phyloP scores from a whole-genome alignment of 2,888 invertebrate genomes.

The Oscheius myriophilus region DNA sequence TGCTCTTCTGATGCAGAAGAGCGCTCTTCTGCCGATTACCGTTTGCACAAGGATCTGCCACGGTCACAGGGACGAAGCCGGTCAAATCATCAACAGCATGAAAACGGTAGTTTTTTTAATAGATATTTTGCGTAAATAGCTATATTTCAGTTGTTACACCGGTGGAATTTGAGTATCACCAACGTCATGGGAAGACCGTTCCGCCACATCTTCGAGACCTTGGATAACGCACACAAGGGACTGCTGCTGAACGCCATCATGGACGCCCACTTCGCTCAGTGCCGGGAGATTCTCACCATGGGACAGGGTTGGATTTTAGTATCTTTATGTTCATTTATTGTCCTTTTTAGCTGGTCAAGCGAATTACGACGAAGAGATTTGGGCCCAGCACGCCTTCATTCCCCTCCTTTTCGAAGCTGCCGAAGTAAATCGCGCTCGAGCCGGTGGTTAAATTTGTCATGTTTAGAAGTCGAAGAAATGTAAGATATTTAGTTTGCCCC shows the following conservation, averaged over 20 bases:
- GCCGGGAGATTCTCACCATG: not conserved
- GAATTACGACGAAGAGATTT: slow-evolving; percentile 4
- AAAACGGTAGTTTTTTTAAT: slow-evolving; percentile 5
- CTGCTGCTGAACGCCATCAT: not conserved
- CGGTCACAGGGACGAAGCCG: slow-evolving; percentile 7
- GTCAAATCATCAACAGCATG: slow-evolving; percentile 20
- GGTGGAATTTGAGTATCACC: too few relatives aligned
- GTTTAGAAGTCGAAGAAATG: too few relatives aligned
- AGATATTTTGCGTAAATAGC: not conserved
- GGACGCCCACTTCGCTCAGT: slow-evolving; percentile 17
- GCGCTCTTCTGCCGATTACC: slow-evolving; percentile 24
- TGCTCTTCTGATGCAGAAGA: slow-evolving; percentile 7
- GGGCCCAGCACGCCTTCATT: slow-evolving; percentile 6
- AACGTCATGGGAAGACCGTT: not conserved
- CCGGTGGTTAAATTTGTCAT: not conserved
- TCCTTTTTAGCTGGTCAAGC: slow-evolving; percentile 5
- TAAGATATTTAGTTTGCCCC: too few relatives aligned
- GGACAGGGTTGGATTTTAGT: not conserved
- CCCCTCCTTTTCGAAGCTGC: slow-evolving; percentile 9
- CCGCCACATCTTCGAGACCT: not conserved
- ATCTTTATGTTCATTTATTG: not conserved
- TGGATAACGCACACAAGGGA: not conserved
- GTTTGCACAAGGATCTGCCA: slow-evolving; percentile 24
- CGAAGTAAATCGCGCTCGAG: not conserved
- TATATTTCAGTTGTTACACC: too few relatives aligned